phyloP scores from a whole-genome alignment of 2,113 vertebrate species.

The Oreotrochilus melanogaster region DNA sequence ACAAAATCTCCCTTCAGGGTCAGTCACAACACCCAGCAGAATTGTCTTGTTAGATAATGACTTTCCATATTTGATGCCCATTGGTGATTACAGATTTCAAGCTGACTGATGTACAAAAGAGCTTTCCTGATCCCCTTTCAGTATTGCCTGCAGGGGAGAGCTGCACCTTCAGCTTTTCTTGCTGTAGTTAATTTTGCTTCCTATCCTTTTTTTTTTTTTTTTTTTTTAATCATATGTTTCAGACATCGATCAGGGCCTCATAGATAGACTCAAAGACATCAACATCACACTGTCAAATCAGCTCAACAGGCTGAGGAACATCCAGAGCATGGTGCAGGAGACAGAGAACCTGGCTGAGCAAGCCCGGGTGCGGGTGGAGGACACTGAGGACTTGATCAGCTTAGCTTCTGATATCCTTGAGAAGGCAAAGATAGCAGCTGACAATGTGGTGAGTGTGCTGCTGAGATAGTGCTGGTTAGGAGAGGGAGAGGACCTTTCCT shows the following conservation, averaged over 20 bases:
- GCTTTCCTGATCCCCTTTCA: background rate
- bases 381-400: conserved; percentile 86
- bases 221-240: background rate
- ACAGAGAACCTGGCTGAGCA: conserved; percentile 85
- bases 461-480: background rate
- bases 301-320: conserved; percentile 90
- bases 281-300: conserved; percentile 89
- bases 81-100: conserved; percentile 14
- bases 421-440: conserved; percentile 86
- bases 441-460: conserved; percentile 87
- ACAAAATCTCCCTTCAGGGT: background rate
- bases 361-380: conserved; percentile 82
- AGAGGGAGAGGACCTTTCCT: background rate
- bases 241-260: conserved; percentile 89
- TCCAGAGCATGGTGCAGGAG: conserved; percentile 86
- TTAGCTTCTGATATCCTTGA: conserved; percentile 88
- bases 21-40: background rate
- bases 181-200: background rate
- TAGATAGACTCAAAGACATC: conserved; percentile 89
- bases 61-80: background rate
- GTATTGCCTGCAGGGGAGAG: background rate
- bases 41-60: background rate
- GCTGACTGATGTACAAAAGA: background rate
- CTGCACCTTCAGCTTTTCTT: background rate
- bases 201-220: background rate